These are phyloP conservation scores for Temnothorax longispinosus DNA, from an alignment of 1,140 invertebrate genomes.

Conservation along the genomic window DNA sequence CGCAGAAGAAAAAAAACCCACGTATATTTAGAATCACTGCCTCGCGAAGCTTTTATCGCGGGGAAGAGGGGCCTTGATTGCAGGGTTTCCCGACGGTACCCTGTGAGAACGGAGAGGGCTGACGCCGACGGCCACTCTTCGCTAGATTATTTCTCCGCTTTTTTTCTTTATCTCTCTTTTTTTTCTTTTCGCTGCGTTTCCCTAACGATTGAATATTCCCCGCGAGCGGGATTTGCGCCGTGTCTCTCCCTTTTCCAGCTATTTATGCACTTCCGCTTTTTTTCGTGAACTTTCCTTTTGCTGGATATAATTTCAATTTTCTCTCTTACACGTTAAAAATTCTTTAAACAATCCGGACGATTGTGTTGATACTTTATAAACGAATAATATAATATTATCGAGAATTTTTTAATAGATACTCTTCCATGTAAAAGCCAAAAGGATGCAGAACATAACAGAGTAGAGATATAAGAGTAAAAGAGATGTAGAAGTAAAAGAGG, in stretches of 20 bases:
- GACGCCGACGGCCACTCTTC: neutral
- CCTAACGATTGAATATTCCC: constrained; percentile 26
- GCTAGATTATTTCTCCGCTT: neutral
- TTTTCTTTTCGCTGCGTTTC: neutral
- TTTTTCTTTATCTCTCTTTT: neutral
- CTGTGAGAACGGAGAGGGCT: constrained; percentile 57
- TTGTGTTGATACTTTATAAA: neutral
- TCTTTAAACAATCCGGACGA: neutral
- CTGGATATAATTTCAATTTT: constrained; percentile 13
- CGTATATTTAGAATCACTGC: constrained; percentile 46
- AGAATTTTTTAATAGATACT: neutral
- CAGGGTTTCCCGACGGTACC: neutral
- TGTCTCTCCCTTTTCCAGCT: neutral
- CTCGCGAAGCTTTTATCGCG: neutral
- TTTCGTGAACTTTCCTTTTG: neutral
- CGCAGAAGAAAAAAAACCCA: constrained; percentile 29
- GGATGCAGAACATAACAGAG: neutral
- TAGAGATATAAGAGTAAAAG: neutral
- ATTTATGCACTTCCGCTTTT: constrained; percentile 50
- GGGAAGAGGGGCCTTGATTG: constrained; percentile 42
- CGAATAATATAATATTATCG: neutral
- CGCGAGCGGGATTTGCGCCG: neutral
- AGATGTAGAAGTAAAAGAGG: too few relatives aligned
- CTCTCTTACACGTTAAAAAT: neutral
- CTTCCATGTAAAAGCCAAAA: neutral